These are phyloP conservation scores for Spermophilus dauricus DNA, from an alignment of 2,113 vertebrate genomes.

Conservation along the genomic window DNA sequence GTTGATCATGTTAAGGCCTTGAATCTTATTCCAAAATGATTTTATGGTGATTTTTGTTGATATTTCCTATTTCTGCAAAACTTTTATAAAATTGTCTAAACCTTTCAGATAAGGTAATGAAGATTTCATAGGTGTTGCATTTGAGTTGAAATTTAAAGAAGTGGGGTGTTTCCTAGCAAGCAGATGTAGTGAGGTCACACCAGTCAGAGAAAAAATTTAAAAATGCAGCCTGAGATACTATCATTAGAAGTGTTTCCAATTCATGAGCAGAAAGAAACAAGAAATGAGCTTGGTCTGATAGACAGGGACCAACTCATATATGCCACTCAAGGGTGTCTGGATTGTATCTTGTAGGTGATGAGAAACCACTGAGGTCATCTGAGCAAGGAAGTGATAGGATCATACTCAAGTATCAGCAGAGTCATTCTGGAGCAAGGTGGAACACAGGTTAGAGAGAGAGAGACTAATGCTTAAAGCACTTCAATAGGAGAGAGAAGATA, in stretches of 20 bases:
- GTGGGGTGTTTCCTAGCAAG: background rate
- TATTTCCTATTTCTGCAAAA: background rate
- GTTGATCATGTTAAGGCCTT: background rate
- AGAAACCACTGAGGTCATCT: background rate
- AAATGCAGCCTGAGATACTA: background rate
- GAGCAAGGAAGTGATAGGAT: background rate
- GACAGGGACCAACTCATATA: too few relatives aligned
- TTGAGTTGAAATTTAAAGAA: background rate
- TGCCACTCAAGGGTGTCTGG: background rate
- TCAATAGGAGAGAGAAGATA: background rate
- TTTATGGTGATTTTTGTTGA: background rate
- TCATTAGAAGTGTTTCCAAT: background rate
- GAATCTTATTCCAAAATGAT: background rate
- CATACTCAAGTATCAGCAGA: background rate
- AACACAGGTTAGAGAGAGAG: background rate
- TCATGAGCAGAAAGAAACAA: background rate
- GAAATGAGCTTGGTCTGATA: background rate
- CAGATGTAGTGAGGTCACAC: background rate
- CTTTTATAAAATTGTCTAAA: background rate
- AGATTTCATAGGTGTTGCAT: background rate
- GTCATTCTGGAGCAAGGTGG: background rate
- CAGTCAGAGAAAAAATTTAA: background rate
- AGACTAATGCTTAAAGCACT: background rate
- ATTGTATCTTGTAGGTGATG: background rate
- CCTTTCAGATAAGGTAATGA: background rate